Base-by-base conservation (phyloP, 2,888 invertebrate genomes). In the Theretra japonica region DNA sequence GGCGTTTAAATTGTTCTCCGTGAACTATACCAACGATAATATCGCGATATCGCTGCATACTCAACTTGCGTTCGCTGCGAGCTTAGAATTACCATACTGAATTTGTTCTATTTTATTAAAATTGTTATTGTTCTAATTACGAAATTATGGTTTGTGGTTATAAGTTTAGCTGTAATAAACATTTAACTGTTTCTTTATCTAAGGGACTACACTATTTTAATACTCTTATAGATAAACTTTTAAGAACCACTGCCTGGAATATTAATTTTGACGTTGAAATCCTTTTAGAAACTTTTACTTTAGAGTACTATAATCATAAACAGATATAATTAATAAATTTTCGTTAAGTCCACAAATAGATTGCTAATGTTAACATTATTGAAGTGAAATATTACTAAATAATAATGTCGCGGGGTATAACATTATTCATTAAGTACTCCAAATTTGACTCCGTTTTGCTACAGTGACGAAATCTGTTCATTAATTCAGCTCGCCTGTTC, bases 1-100 rank as follows among this genome's bases (percentile, higher is more conserved):
- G 77, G 80, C 77, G 78, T 85, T 82, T 82, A 81, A 83, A 82
- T 85, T 82, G 81, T 80, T 79, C 75, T 76, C 70, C 70, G 41
- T 65, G 48, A 65, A 17, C 65, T 48, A 23, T 65, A 23, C 23
- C 17, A 65, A 11, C 21, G 23, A 65, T 41, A 48, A 15, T 65
- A 15, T 23, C 48, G 41, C 21, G 21, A 48, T 48, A 48, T 65
- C 7, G 23, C 5, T 60, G n/a, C 6, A 23, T 48, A 21, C 30
- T 41, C 33, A 33, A 62, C 25, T 19, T 21, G 21, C 41, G 30
- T 60, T 60, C 7, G 25, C 17, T 30, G 30, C 30, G 17, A 19
- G 6, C 19, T 19, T 6, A 2, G 19, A 33, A 62, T 62, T 33
- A 41, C 21, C n/a, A 33, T 60, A 33, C 11, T 41, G 1, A 33